A percentile compares a stretch with the other conserved stretches of the same genome.
phyloP scores from a whole-genome alignment of 2,797 vertebrate species.

The Chaenodraco wilsoni region DNA sequence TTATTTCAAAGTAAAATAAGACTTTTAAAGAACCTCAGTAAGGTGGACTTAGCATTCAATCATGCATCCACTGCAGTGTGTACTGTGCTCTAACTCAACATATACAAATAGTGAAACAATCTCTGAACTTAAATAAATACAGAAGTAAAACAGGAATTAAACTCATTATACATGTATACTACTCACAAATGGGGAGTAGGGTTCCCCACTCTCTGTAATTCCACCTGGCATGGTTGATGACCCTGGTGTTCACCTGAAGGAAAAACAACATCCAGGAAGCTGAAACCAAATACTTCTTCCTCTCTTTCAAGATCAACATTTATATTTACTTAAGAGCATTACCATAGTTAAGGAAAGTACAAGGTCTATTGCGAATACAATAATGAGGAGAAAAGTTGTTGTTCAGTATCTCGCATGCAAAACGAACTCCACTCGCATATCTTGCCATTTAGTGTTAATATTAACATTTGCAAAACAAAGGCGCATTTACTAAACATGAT shows the following conservation, averaged over 20 bases:
- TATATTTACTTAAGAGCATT: background rate
- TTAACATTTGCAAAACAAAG: rapidly evolving
- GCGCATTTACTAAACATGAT: rapidly evolving
- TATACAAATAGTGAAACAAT: background rate
- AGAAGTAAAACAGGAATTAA: background rate
- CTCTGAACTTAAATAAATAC: background rate
- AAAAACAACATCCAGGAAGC: background rate
- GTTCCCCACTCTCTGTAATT: constrained; percentile 94
- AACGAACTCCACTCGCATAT: background rate
- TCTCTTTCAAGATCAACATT: background rate
- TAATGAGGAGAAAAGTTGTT: background rate
- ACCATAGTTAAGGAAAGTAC: background rate
- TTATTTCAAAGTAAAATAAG: background rate
- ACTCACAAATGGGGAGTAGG: constrained; percentile 97
- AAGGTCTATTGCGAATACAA: background rate
- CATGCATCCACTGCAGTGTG: background rate
- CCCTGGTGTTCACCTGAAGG: constrained; percentile 48
- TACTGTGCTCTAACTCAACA: no score
- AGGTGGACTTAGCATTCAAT: background rate
- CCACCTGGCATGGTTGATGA: constrained; percentile 89
- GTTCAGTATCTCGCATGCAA: rapidly evolving
- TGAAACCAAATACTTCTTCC: background rate
- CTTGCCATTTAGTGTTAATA: background rate
- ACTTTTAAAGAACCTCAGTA: background rate
- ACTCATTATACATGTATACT: background rate